Evolutionary conservation across 2,113 vertebrate species (phyloP).

Genomic region (Eulacestoma nigropectus): DNA sequence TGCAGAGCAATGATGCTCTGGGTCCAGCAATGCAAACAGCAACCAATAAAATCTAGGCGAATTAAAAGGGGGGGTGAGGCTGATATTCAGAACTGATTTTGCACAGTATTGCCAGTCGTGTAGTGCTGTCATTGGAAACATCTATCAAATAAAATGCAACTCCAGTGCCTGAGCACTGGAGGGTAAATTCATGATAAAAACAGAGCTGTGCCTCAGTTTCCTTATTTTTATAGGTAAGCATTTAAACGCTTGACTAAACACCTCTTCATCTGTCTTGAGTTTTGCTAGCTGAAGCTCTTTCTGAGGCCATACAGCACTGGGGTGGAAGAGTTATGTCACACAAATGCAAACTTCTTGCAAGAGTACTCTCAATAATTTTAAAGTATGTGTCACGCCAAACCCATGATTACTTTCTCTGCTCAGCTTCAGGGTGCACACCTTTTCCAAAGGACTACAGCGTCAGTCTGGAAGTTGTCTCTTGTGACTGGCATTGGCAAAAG

Average conservation of each 20-base stretch:
- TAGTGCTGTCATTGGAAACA: neutral
- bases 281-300: neutral
- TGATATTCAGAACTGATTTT: neutral
- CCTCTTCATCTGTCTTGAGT: neutral
- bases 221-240: neutral
- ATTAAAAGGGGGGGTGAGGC: rapidly evolving
- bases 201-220: neutral
- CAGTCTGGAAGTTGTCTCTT: neutral
- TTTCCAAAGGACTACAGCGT: neutral
- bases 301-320: neutral
- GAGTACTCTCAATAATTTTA: neutral
- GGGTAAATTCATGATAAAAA: neutral
- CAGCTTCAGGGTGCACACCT: neutral
- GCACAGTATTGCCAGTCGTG: neutral
- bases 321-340: neutral
- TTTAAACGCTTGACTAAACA: neutral
- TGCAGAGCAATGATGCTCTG: neutral
- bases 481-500: neutral
- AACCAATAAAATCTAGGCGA: neutral
- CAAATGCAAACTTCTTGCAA: neutral
- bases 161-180: constrained; percentile 9
- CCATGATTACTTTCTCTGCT: neutral
- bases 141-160: neutral
- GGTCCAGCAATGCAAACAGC: neutral
- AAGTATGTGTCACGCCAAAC: neutral